A percentile compares a stretch with the other conserved stretches of the same genome.
phyloP scores from a whole-genome alignment of 2,113 vertebrate genomes.

The Eurypyga helias region DNA sequence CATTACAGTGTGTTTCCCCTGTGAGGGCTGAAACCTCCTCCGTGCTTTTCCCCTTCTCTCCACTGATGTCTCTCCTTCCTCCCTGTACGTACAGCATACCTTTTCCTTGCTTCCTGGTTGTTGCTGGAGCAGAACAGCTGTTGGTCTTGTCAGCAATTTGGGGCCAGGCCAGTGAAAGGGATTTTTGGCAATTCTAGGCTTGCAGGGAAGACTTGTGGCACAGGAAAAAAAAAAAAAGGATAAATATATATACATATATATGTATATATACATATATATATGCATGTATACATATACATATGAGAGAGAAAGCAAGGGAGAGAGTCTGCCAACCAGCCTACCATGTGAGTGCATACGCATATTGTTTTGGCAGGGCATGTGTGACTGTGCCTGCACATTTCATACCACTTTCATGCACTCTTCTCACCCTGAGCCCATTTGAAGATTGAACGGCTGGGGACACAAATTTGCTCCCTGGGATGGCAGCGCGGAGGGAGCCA shows the following conservation, averaged over 20 bases:
- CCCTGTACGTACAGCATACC: fast-evolving
- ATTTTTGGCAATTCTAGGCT: background rate
- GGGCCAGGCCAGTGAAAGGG: background rate
- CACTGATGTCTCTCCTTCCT: background rate
- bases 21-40: background rate
- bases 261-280: background rate
- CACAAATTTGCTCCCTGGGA: fast-evolving
- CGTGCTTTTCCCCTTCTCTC: background rate
- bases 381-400: background rate
- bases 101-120: background rate
- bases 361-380: background rate
- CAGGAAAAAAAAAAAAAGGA: background rate
- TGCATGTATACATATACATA: conserved; percentile 1
- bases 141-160: background rate
- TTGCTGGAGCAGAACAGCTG: background rate
- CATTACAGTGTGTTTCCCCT: background rate
- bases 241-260: background rate
- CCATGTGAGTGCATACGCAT: background rate
- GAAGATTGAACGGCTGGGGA: background rate
- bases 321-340: background rate
- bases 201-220: background rate
- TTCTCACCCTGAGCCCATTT: background rate
- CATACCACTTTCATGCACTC: background rate
- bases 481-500: background rate
- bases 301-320: background rate